Evolutionary conservation across 2,113 vertebrate genomes (phyloP).

Genomic region (Hemichromis elongatus): DNA sequence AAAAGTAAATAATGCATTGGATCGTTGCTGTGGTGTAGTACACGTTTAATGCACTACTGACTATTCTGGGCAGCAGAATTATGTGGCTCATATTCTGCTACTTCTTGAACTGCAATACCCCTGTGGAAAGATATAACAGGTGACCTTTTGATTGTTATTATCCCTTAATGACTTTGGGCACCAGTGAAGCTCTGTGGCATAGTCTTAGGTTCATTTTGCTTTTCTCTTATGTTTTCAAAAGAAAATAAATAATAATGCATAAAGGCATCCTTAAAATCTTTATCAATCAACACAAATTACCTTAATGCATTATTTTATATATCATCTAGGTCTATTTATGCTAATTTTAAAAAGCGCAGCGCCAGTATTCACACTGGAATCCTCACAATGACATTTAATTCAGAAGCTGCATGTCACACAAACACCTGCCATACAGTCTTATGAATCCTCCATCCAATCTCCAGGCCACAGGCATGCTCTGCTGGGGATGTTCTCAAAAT

Average conservation of each 20-base stretch:
- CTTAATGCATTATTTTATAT: neutral
- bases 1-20: neutral
- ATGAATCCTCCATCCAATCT: slow-evolving; percentile 46
- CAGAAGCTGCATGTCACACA: slow-evolving; percentile 12
- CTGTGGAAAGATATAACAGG: neutral
- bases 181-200: neutral
- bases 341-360: neutral
- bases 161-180: neutral
- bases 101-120: neutral
- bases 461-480: slow-evolving; percentile 51
- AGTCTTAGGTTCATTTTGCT: neutral
- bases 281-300: neutral
- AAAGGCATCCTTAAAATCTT: neutral
- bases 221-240: neutral
- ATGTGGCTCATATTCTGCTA: neutral
- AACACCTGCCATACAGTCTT: slow-evolving; percentile 18
- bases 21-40: neutral
- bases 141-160: neutral
- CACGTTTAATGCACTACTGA: neutral
- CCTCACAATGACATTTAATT: slow-evolving; percentile 16
- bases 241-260: neutral
- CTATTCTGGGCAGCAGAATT: neutral
- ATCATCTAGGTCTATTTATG: neutral
- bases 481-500: slow-evolving; percentile 63
- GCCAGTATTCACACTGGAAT: neutral